A percentile compares a stretch with the other conserved stretches of the same genome.
Conservation (phyloP, 2,113 vertebrate genomes). For the Ammodytes dubius region DNA sequence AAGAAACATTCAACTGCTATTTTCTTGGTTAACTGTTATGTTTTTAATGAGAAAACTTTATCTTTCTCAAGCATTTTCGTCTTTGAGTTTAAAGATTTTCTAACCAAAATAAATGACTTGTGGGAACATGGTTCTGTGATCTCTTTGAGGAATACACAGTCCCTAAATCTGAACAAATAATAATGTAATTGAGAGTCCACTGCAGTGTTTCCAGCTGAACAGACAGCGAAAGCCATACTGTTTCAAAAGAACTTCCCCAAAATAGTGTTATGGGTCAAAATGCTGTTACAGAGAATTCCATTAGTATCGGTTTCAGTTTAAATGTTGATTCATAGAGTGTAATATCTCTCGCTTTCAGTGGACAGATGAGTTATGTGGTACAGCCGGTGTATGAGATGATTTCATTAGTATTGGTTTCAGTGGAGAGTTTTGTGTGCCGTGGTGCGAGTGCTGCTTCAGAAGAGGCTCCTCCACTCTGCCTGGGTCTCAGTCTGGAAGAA, state of each 20-base stretch:
- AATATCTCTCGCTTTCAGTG: conserved; percentile 36
- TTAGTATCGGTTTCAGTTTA: conserved; percentile 46
- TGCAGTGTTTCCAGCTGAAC: conserved; percentile 2
- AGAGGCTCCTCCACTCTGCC: conserved; percentile 18
- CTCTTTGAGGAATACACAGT: too few species aligned
- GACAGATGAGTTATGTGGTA: conserved; percentile 41
- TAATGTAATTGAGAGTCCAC: background rate
- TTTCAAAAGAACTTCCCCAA: background rate
- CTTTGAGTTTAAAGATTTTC: too few species aligned
- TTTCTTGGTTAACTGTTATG: too few species aligned
- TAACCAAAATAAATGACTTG: too few species aligned
- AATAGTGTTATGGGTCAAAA: conserved; percentile 19
- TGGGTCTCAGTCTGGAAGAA: conserved; percentile 4
- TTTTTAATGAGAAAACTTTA: too few species aligned
- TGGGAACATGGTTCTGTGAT: too few species aligned
- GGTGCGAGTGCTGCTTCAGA: conserved; percentile 10
- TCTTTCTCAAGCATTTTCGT: too few species aligned
- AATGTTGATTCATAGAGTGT: conserved; percentile 47
- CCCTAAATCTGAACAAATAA: background rate
- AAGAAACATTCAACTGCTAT: too few species aligned
- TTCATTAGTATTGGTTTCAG: conserved; percentile 57
- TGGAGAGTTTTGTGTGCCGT: conserved; percentile 26
- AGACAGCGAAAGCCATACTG: conserved; percentile 1
- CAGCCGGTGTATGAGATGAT: conserved; percentile 28
- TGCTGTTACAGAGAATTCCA: conserved; percentile 27